Conservation (phyloP, 2,888 invertebrate species). For the Amphipoea lucens region DNA sequence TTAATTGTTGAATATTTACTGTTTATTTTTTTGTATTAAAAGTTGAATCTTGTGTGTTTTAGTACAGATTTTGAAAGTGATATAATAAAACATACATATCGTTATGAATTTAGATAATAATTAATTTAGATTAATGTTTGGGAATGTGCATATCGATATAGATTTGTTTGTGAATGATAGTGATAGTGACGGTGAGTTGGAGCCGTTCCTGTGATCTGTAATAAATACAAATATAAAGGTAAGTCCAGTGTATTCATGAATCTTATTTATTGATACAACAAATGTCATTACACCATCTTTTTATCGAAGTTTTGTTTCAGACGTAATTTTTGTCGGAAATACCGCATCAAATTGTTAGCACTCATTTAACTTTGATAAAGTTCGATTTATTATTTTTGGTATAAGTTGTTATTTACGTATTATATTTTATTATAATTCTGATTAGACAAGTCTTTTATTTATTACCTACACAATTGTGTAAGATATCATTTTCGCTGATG, state of each 20-base stretch:
- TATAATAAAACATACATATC: constrained; percentile 10
- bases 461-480: background rate
- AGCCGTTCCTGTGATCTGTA: background rate
- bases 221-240: constrained; percentile 15
- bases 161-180: background rate
- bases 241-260: background rate
- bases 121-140: background rate
- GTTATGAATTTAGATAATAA: background rate
- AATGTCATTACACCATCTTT: background rate
- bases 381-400: background rate
- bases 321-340: no score
- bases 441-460: background rate
- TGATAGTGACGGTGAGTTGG: constrained; percentile 10
- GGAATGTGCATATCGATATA: background rate
- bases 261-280: background rate
- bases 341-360: background rate
- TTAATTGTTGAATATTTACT: background rate
- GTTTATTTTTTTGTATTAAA: background rate
- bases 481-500: background rate
- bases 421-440: background rate
- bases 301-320: background rate
- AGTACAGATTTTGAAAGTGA: background rate
- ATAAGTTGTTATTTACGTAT: background rate
- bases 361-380: background rate
- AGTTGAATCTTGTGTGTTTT: background rate